Evolutionary conservation across 35 echinoderm and acorn worm genomes (phyloP).

Genomic region (Ophiothrix spiculata): DNA sequence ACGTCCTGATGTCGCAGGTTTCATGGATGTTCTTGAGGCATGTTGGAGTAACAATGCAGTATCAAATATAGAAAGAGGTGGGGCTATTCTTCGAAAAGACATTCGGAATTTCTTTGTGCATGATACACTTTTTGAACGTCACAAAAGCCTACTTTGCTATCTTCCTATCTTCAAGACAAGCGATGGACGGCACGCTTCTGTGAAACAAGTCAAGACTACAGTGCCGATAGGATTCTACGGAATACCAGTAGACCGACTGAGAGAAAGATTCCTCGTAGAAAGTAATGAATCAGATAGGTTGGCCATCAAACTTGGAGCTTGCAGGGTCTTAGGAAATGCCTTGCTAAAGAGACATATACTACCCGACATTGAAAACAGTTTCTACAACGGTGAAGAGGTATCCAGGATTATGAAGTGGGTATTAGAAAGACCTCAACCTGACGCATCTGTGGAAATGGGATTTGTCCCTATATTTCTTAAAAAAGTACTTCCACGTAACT

Average conservation of each 20-base stretch:
- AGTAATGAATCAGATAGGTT: neutral
- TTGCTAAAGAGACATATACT: neutral
- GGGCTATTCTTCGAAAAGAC: neutral
- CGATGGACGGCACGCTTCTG: neutral
- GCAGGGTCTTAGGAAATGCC: neutral
- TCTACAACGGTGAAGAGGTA: neutral
- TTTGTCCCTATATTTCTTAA: too few relatives aligned
- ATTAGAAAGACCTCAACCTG: neutral
- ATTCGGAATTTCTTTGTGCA: neutral
- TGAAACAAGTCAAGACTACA: neutral
- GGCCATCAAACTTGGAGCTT: neutral
- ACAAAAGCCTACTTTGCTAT: neutral
- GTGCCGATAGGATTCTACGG: neutral
- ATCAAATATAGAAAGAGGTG: neutral
- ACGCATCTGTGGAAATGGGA: too few relatives aligned
- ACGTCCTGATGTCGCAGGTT: neutral
- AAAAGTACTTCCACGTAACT: too few relatives aligned
- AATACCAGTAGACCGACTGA: neutral
- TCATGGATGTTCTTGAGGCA: neutral
- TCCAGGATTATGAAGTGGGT: slow-evolving; percentile 19
- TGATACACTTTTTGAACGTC: neutral
- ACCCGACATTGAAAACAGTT: neutral
- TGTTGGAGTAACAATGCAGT: neutral
- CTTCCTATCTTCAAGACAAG: slow-evolving; percentile 17
- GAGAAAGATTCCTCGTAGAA: neutral